These are phyloP conservation scores for Gymnocheta viridis DNA, from an alignment of 2,888 invertebrate genomes.

Conservation along the genomic window DNA sequence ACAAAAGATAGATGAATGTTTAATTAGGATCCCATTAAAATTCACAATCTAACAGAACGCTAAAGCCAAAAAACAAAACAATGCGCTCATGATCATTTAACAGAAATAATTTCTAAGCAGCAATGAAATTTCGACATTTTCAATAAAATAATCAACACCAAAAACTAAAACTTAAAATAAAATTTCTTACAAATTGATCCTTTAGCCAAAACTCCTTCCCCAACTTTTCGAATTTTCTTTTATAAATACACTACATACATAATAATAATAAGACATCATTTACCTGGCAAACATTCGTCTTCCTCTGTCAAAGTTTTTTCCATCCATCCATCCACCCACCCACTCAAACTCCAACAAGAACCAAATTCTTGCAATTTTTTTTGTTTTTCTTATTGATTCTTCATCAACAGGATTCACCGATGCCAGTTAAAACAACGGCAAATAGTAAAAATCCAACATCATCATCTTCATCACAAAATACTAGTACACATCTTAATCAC, in stretches of 20 bases:
- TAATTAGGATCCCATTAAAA: slow-evolving; percentile 11
- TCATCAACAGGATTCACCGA: slow-evolving; percentile 79
- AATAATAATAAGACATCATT: neutral
- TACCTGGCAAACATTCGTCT: slow-evolving; percentile 5
- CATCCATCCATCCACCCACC: neutral
- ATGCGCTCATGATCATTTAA: slow-evolving; percentile 50
- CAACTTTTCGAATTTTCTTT: neutral
- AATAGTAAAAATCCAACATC: slow-evolving; percentile 77
- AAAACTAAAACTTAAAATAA: slow-evolving; percentile 7
- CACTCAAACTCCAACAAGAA: slow-evolving; percentile 10
- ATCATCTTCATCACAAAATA: slow-evolving; percentile 72
- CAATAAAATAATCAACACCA: neutral
- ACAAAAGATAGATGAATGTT: neutral
- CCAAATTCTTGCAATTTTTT: slow-evolving; percentile 50
- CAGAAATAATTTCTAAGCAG: slow-evolving; percentile 32
- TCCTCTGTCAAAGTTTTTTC: neutral
- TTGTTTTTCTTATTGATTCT: slow-evolving; percentile 55
- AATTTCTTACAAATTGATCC: neutral
- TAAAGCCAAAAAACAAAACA: slow-evolving; percentile 17
- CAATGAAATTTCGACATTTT: slow-evolving; percentile 5
- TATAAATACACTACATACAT: slow-evolving; percentile 26
- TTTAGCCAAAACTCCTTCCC: neutral
- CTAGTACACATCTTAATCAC: slow-evolving; percentile 73
- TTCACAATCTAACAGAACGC: slow-evolving; percentile 33
- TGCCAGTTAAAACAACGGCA: slow-evolving; percentile 75